Evolutionary conservation across 2,797 vertebrate genomes (phyloP), one percentile per base, ranked within the genome.

Genomic region (Mastacembelus armatus): DNA sequence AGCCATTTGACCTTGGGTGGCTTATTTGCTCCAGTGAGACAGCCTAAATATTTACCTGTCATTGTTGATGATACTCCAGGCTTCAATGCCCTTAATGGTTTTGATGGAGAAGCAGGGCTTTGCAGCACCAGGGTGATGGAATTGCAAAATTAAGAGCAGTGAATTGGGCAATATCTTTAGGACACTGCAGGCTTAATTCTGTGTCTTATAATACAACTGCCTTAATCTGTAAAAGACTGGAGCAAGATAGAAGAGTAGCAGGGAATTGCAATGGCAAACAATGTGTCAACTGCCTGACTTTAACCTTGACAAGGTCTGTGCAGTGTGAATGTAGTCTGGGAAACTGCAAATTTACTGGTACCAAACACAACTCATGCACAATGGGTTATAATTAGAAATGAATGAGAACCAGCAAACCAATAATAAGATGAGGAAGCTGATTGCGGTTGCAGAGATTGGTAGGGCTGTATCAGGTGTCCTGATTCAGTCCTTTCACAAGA

Each of bases 1-100:
- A 85, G 74, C 80, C 79, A 76, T 90, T 83, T 91, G 89, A 92
- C 91, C 90, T 92, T 90, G 89, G 81, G 42, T 81, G 84, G 88
- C 87, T 89, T 90, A 87, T 91, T 88, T 89, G 87, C 88, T 86
- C 85, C 87, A 83, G 81, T 87, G 91, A 89, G 85, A 91, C 88
- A 88, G 86, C 80, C 89, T 92, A 92, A 94, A 93, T 94, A 93
- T 94, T 94, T 92, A 93, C 91, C 92, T 90, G 90, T 91, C 91
- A 91, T 91, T 88, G 89, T 89, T 91, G 91, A 93, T 93, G 89
- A 91, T 89, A 84, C 88, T 91, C 91, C 75, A 86, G 83, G 87
- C 86, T 87, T 88, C 81, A 83, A 74, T 71, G 83, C 77, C 83
- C 78, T 85, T 93, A 91, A 91, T 90, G 89, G 83, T 92, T 92